phyloP scores from a whole-genome alignment of 1,140 invertebrate genomes.

The Drusus annulatus region DNA sequence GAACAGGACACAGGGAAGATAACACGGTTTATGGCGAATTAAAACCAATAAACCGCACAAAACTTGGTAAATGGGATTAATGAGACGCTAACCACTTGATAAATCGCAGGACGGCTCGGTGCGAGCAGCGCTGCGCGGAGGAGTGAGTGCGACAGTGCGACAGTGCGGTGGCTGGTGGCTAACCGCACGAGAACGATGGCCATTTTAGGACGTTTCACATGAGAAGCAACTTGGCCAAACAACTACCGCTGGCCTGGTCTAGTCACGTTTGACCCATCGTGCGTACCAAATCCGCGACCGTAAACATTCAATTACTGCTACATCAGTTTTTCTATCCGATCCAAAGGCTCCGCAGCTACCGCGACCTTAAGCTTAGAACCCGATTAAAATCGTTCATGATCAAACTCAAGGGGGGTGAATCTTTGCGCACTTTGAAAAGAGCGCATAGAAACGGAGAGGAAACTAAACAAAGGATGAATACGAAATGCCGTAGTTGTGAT shows the following conservation, averaged over 20 bases:
- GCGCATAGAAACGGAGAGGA: too few relatives aligned
- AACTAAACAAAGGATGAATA: too few relatives aligned
- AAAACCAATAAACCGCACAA: neutral
- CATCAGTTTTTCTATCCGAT: neutral
- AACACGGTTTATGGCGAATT: neutral
- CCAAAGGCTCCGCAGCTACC: neutral
- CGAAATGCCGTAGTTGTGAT: too few relatives aligned
- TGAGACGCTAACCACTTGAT: neutral
- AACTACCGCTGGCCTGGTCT: neutral
- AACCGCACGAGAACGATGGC: slow-evolving; percentile 31
- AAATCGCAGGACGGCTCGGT: neutral
- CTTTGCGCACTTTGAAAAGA: too few relatives aligned
- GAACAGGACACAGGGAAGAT: neutral
- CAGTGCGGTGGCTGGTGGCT: slow-evolving; percentile 3
- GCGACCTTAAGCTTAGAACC: slow-evolving; percentile 10
- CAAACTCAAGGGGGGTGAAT: neutral
- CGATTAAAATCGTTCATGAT: neutral
- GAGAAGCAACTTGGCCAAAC: slow-evolving; percentile 15
- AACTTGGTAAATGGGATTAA: slow-evolving; percentile 8
- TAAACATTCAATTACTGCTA: slow-evolving; percentile 21
- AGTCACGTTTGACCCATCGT: slow-evolving; percentile 41
- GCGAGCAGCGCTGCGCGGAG: neutral
- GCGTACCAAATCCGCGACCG: slow-evolving; percentile 24
- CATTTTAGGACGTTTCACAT: slow-evolving; percentile 34
- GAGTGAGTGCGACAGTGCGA: slow-evolving; percentile 14